These are phyloP conservation scores for Sebastes hubbsi DNA, from an alignment of 2,797 vertebrate species.

Conservation along the genomic window DNA sequence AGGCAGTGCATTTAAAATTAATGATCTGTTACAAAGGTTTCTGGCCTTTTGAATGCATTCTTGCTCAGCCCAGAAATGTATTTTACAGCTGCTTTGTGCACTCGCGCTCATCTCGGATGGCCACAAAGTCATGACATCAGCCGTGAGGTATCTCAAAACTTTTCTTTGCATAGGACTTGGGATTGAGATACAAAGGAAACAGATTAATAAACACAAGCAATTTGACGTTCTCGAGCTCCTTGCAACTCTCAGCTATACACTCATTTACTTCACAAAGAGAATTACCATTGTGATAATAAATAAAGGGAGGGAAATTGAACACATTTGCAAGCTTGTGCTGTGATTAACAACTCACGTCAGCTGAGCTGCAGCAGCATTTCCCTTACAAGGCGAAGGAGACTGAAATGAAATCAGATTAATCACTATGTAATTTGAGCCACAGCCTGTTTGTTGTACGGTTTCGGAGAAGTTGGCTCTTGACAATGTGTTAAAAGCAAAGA, in stretches of 20 bases:
- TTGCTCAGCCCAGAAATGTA: conserved; percentile 54
- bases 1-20: conserved; percentile 66
- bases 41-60: conserved; percentile 60
- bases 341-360: conserved; percentile 66
- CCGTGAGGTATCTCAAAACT: conserved; percentile 39
- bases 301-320: conserved; percentile 52
- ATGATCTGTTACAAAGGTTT: conserved; percentile 69
- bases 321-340: conserved; percentile 42
- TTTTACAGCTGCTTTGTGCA: conserved; percentile 61
- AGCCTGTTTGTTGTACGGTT: conserved; percentile 21
- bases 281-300: conserved; percentile 64
- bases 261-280: conserved; percentile 43
- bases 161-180: conserved; percentile 19
- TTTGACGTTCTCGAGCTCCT: conserved; percentile 21
- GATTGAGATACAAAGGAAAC: conserved; percentile 8
- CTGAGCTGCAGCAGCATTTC: conserved; percentile 47
- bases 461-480: conserved; percentile 48
- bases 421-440: conserved; percentile 51
- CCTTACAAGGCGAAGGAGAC: conserved; percentile 47
- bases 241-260: conserved; percentile 6
- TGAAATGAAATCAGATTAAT: conserved; percentile 61
- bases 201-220: conserved; percentile 1
- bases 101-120: conserved; percentile 37
- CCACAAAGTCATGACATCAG: conserved; percentile 62
- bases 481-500: conserved; percentile 46